A percentile compares a stretch with the other conserved stretches of the same genome.
phyloP scores from a whole-genome alignment of 2,113 vertebrate genomes.

The Picathartes gymnocephalus region DNA sequence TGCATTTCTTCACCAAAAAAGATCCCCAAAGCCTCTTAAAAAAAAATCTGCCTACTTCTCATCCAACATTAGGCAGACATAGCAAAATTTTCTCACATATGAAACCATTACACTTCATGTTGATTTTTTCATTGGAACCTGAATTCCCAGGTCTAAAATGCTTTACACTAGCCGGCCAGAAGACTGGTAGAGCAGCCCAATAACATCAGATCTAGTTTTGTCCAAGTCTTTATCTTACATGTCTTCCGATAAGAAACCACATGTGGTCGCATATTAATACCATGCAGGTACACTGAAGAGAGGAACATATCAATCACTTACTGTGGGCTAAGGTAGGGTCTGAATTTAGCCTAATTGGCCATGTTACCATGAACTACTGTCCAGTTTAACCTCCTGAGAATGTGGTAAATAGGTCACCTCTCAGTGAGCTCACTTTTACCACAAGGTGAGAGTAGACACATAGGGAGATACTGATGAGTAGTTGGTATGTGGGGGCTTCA shows the following conservation, averaged over 20 bases:
- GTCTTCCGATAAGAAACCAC: neutral
- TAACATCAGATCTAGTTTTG: neutral
- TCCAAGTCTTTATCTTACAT: neutral
- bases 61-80: neutral
- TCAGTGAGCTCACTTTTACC: neutral
- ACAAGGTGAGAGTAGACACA: neutral
- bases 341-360: neutral
- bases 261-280: neutral
- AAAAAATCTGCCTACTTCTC: neutral
- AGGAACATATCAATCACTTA: neutral
- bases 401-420: neutral
- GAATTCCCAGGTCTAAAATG: neutral
- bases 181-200: neutral
- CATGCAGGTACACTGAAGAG: neutral
- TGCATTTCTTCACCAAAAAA: neutral
- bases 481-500: neutral
- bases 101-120: neutral
- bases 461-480: neutral
- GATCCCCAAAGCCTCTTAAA: neutral
- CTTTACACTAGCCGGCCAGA: neutral
- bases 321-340: neutral
- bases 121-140: neutral
- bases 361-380: neutral
- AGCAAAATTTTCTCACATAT: neutral
- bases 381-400: neutral